Base-by-base conservation (phyloP, 2,888 invertebrate species). In the Lycocerus yunnanus region DNA sequence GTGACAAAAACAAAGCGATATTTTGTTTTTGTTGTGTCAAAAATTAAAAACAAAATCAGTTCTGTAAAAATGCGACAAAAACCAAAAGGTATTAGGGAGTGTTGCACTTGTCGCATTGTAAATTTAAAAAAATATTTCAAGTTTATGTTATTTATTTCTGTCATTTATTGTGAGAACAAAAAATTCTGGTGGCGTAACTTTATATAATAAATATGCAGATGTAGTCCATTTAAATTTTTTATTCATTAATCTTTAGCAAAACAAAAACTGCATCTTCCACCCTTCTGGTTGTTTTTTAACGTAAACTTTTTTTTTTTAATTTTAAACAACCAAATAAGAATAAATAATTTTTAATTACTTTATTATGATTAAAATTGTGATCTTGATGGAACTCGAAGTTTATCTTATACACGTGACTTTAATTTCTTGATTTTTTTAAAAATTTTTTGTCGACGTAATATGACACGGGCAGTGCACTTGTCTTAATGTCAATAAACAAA, bases 161-260 rank as follows among this genome's bases (percentile, higher is more conserved):
- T 14, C 66, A 24, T 14, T 66, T 66, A 66, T 18, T 20, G 21
- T 24, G 21, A 66, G 15, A 66, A 66, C 66, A 66, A 66, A 66
- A 66, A 66, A 63, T 18, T 18, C 8, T 63, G 61, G 61, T 72
- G 72, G 68, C 65, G 72, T 72, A 72, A 72, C 72, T 72, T 72
- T 68, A 72, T 67, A 72, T 72, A 68, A 72, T 59, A 68, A 72
- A 72, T 68, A 68, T 65, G 68, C 72, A 72, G 68, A 72, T 72
- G 72, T 72, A 67, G 58, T 21, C 9, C 68, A 58, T 66, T 71
- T 15, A 61, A 15, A 20, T n/a, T 60, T 63, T 63, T 68, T 63
- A 11, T 20, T 43, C 43, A 43, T 43, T 43, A 43, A 43, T 43
- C 43, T 15, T 6, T 9, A 21, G 43, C 13, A 3, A 66, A 43